Percentiles rank a stretch among this genome's conserved stretches.
Evolutionary conservation across 2,797 vertebrate species (phyloP).

Genomic region (Nyctibius grandis): DNA sequence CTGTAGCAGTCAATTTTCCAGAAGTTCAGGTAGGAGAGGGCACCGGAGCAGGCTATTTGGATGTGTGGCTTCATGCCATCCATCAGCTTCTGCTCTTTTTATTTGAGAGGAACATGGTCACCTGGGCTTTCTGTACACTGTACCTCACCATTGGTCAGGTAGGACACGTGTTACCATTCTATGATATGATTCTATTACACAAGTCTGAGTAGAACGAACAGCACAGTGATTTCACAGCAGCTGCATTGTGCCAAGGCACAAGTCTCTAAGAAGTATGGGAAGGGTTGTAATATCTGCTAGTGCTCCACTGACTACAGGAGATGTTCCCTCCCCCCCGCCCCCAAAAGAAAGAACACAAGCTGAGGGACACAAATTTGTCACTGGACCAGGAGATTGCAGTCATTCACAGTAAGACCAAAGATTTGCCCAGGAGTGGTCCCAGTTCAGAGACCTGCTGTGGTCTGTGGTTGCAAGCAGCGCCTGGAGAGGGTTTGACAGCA

Average conservation of each 20-base stretch:
- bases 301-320: neutral
- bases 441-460: neutral
- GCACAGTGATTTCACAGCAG: neutral
- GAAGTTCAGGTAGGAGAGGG: neutral
- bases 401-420: neutral
- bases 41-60: neutral
- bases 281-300: neutral
- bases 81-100: neutral
- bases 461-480: neutral
- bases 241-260: neutral
- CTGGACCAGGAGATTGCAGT: neutral
- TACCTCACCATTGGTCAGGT: neutral
- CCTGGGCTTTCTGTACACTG: neutral
- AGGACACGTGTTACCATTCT: rapidly evolving
- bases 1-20: neutral
- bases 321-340: neutral
- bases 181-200: no score
- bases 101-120: neutral
- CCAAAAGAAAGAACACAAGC: neutral
- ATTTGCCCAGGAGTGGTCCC: neutral
- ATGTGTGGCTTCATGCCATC: neutral
- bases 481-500: neutral
- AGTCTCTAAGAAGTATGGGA: neutral
- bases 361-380: neutral
- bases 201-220: neutral